These are phyloP conservation scores for Prorops nasuta DNA, from an alignment of 1,140 invertebrate genomes.

Conservation along the genomic window DNA sequence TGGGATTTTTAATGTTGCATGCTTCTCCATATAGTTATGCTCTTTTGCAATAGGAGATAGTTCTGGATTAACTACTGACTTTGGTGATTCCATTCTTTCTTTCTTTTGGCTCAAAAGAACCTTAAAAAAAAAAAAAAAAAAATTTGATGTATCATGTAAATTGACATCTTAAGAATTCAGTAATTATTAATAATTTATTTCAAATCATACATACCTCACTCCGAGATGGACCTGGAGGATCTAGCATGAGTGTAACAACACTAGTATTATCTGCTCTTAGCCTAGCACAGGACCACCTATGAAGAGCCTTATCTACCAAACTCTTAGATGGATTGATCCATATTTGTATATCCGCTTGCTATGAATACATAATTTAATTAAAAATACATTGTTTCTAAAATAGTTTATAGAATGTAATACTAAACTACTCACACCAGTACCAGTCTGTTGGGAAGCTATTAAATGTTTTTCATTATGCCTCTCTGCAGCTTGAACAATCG, in stretches of 20 bases:
- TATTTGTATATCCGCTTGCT: conserved; percentile 50
- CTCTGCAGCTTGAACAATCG: conserved; percentile 79
- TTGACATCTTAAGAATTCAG: background rate
- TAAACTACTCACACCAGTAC: conserved; percentile 39
- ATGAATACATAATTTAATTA: conserved; percentile 13
- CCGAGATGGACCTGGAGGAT: conserved; percentile 82
- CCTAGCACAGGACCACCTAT: conserved; percentile 73
- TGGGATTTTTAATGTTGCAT: background rate
- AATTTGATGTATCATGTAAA: too few species aligned
- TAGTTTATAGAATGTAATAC: background rate
- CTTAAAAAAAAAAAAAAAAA: conserved; percentile 18
- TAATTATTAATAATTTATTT: conserved; percentile 1
- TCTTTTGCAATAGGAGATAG: background rate
- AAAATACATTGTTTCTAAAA: background rate
- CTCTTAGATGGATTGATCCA: conserved; percentile 90
- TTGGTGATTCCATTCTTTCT: conserved; percentile 16
- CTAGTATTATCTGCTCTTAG: conserved; percentile 94
- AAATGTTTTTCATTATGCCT: conserved; percentile 72
- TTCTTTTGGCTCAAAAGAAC: conserved; percentile 40
- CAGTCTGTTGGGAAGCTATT: conserved; percentile 55
- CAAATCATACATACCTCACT: conserved; percentile 55
- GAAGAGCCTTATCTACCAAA: conserved; percentile 83
- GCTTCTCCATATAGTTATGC: background rate
- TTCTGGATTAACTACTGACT: conserved; percentile 13
- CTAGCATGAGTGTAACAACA: conserved; percentile 88